Conservation (phyloP, 2,113 vertebrate genomes). For the Mesocricetus auratus region DNA sequence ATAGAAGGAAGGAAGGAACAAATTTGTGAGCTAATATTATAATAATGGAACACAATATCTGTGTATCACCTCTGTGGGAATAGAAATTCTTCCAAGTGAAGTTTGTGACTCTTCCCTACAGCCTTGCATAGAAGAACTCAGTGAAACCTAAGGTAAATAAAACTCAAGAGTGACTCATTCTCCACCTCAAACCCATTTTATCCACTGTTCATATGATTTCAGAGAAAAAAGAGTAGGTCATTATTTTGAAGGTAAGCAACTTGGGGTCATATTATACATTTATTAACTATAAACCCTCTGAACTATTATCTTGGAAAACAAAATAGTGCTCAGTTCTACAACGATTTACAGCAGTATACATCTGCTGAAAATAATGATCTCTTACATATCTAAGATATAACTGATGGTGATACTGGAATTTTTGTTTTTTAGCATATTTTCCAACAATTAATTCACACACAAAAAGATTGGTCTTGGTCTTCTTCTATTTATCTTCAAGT, state of each 20-base stretch:
- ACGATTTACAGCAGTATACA: background rate
- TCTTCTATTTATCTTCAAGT: background rate
- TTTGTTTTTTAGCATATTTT: background rate
- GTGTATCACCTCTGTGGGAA: background rate
- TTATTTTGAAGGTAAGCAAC: background rate
- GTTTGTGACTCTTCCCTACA: background rate
- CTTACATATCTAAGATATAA: background rate
- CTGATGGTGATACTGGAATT: background rate
- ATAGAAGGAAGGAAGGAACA: background rate
- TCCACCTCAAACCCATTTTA: background rate
- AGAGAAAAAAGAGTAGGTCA: background rate
- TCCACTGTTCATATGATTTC: background rate
- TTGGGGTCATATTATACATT: background rate
- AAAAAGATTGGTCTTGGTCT: background rate
- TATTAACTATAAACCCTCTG: background rate
- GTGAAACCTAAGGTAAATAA: background rate
- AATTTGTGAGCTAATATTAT: background rate
- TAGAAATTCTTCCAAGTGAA: background rate
- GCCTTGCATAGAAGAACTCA: background rate
- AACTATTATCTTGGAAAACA: background rate
- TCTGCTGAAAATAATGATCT: background rate
- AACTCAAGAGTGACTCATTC: background rate
- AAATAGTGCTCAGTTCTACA: background rate
- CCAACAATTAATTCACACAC: background rate
- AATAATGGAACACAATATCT: background rate